phyloP scores from a whole-genome alignment of 2,113 vertebrate species.

The Psettodes erumei region DNA sequence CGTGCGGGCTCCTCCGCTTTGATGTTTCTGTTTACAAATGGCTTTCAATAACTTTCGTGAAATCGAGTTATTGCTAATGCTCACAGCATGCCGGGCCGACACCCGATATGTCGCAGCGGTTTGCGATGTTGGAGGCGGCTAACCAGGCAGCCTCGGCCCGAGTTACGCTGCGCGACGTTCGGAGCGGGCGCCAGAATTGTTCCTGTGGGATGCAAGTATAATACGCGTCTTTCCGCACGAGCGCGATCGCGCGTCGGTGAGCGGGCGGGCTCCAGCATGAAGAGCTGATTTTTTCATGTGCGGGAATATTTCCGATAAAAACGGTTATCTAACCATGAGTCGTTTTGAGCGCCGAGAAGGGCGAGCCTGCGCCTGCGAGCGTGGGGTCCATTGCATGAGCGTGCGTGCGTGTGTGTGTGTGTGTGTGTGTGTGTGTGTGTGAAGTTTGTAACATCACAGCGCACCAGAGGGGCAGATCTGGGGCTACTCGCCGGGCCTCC shows the following conservation, averaged over 20 bases:
- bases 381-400: no score
- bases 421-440: conserved; percentile 25
- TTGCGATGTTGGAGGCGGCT: conserved; percentile 49
- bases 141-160: conserved; percentile 39
- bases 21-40: conserved; percentile 83
- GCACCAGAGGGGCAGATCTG: conserved; percentile 63
- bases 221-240: conserved; percentile 18
- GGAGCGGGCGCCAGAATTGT: conserved; percentile 25
- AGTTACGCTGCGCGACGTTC: conserved; percentile 38
- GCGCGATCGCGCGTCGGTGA: neutral
- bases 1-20: conserved; percentile 76
- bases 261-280: conserved; percentile 1
- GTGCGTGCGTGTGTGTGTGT: conserved; percentile 1
- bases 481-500: conserved; percentile 63
- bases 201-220: conserved; percentile 4
- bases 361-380: no score
- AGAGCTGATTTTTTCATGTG: conserved; percentile 24
- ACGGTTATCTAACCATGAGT: no score
- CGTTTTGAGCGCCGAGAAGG: no score
- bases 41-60: conserved; percentile 76
- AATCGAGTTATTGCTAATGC: conserved; percentile 74
- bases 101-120: conserved; percentile 65
- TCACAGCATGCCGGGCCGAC: conserved; percentile 69
- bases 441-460: conserved; percentile 51
- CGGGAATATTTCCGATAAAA: conserved; percentile 41